A percentile compares a stretch with the other conserved stretches of the same genome.
phyloP scores from a whole-genome alignment of 2,113 vertebrate genomes.

The Alosa alosa region DNA sequence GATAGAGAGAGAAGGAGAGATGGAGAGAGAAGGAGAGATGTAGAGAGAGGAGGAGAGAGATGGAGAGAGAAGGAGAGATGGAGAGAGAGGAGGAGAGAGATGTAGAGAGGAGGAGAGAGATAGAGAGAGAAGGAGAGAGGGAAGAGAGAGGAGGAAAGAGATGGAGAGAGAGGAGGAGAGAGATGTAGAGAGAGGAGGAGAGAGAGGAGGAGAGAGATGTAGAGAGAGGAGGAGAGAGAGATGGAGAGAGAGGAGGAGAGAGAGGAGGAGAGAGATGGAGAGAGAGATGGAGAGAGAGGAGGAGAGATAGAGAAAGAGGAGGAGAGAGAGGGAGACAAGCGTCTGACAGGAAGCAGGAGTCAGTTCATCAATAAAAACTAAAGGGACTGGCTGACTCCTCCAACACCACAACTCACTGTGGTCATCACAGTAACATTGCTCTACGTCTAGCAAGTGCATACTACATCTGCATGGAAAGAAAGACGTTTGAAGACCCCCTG shows the following conservation, averaged over 20 bases:
- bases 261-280: not conserved
- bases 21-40: not conserved
- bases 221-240: not conserved
- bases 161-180: not conserved
- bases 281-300: not conserved
- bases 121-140: too few relatives aligned
- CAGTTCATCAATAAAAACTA: not conserved
- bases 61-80: too few relatives aligned
- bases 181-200: not conserved
- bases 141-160: not conserved
- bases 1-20: not conserved
- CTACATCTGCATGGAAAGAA: not conserved
- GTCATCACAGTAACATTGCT: conserved; percentile 26
- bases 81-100: not conserved
- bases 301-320: not conserved
- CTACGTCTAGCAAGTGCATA: not conserved
- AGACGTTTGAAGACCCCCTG: not conserved
- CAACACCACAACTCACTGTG: not conserved
- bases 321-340: not conserved
- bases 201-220: not conserved
- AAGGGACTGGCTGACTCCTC: not conserved
- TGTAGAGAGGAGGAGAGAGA: not conserved
- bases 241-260: not conserved
- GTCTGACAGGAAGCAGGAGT: not conserved
- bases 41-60: not conserved